phyloP scores from a whole-genome alignment of 2,797 vertebrate species.

The Peromyscus melanophrys region DNA sequence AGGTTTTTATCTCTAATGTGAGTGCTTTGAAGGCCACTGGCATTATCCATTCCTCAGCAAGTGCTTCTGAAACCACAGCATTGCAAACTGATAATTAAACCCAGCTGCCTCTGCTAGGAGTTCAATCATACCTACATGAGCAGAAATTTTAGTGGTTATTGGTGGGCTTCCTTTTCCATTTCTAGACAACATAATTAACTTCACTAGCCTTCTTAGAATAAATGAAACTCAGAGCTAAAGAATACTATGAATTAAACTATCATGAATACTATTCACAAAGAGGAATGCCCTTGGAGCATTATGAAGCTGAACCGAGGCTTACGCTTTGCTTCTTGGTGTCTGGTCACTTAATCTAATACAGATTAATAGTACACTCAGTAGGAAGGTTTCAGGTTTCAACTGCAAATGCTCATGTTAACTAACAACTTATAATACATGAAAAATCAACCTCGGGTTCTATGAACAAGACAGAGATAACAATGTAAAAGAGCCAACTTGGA shows the following conservation, averaged over 20 bases:
- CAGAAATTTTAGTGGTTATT: slow-evolving; percentile 84
- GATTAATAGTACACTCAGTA: slow-evolving; percentile 4
- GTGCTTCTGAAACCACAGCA: slow-evolving; percentile 88
- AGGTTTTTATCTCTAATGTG: slow-evolving; percentile 89
- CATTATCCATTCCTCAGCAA: slow-evolving; percentile 89
- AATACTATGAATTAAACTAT: slow-evolving; percentile 82
- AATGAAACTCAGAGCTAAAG: slow-evolving; percentile 85
- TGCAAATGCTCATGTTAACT: slow-evolving; percentile 12
- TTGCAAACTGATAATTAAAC: slow-evolving; percentile 90
- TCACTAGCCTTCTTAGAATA: slow-evolving; percentile 87
- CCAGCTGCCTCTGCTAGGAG: slow-evolving; percentile 88
- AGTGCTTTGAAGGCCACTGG: slow-evolving; percentile 89
- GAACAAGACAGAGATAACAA: slow-evolving; percentile 39
- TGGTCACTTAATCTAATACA: slow-evolving; percentile 6
- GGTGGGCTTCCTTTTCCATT: slow-evolving; percentile 85
- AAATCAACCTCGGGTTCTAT: slow-evolving; percentile 35
- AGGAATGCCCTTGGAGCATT: slow-evolving; percentile 66
- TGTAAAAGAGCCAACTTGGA: slow-evolving; percentile 15
- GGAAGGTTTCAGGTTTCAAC: slow-evolving; percentile 50
- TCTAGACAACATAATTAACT: slow-evolving; percentile 90
- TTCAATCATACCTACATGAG: slow-evolving; percentile 87
- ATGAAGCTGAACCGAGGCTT: not conserved
- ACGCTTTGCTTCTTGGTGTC: not conserved
- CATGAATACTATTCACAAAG: slow-evolving; percentile 76
- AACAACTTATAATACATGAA: slow-evolving; percentile 32